Conservation (phyloP, 2,113 vertebrate species). For the Eubucco bourcierii region DNA sequence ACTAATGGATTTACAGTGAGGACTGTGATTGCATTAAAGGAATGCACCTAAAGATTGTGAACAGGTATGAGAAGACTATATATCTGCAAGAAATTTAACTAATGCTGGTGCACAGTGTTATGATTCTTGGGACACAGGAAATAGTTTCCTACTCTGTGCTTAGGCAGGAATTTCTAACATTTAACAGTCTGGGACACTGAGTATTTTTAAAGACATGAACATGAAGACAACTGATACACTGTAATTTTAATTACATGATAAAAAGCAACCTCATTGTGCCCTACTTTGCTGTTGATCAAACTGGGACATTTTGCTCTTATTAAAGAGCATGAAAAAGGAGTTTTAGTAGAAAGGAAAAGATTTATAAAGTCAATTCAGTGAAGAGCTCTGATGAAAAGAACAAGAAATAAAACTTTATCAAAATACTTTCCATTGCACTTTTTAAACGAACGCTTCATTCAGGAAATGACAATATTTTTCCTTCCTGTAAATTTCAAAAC, state of each 20-base stretch:
- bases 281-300: not conserved
- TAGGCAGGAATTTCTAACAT: not conserved
- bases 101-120: not conserved
- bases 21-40: not conserved
- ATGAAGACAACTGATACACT: not conserved
- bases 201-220: not conserved
- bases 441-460: not conserved
- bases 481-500: not conserved
- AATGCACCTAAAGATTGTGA: not conserved
- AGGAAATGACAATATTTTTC: not conserved
- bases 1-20: not conserved
- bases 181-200: not conserved
- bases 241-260: not conserved
- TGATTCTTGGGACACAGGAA: not conserved
- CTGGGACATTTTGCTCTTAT: not conserved
- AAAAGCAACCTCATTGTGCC: not conserved
- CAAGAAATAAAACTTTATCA: not conserved
- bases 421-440: not conserved
- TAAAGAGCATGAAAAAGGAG: not conserved
- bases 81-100: not conserved
- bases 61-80: not conserved
- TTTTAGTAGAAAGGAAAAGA: not conserved
- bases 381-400: not conserved
- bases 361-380: not conserved
- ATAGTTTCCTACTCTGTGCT: fast-evolving